Base-by-base conservation (phyloP, 2,113 vertebrate species). In the Otolemur garnettii region DNA sequence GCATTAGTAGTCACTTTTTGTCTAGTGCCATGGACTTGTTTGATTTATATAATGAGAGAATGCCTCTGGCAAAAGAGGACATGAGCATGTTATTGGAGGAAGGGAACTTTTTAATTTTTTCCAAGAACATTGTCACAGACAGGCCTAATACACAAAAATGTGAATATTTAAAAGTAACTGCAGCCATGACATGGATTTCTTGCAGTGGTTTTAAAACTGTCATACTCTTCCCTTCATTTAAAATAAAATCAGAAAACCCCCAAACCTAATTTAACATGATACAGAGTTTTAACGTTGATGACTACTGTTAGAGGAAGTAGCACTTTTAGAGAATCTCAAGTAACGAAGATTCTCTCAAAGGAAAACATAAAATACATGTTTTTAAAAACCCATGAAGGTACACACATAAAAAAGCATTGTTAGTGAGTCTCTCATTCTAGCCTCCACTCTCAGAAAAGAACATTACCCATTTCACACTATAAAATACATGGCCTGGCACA, bases 31-130 rank as follows among this genome's bases (percentile, higher is more conserved):
- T 98, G 96, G 92, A 97, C 98, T 98, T 98, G 97, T 98, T 98
- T 99, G 98, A 98, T 99, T 99, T 99, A 98, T 98, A 98, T 98
- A 99, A 99, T 98, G 98, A 98, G 98, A 97, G 97, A 98, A 96
- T 97, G 98, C 98, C 98, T 98, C 95, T 98, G 98, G 99, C 98
- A 98, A 98, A 97, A 93, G 84, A 98, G 95, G 97, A 98, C 97
- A 90, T 98, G 97, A 98, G 77, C 96, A 89, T 98, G 94, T 98
- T 98, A 96, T 96, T 98, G 98, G 93, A 97, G 93, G 94, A 95
- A 98, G 96, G 94, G 92, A 95, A 80, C 57, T 95, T 96, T 69
- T 66, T 71, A 94, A 75, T 97, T 96, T 98, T 98, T 98, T 98
- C 97, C 92, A 97, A 97, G 77, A 97, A 97, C 95, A 98, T 98